Evolutionary conservation across 1,140 invertebrate species (phyloP), one percentile per base, ranked within the genome.

Genomic region (Megathymus violae): DNA sequence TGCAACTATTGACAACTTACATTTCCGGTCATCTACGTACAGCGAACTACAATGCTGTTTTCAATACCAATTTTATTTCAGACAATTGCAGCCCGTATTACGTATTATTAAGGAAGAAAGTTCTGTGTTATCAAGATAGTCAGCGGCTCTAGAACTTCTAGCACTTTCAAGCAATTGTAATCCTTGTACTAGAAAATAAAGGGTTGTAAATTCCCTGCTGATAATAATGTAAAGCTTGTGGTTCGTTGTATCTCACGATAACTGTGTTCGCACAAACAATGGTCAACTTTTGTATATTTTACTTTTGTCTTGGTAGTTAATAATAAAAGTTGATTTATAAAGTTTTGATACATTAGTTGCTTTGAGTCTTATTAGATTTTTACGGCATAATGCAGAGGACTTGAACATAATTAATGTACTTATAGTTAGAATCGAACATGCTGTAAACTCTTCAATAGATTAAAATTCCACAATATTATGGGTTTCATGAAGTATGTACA

Each of bases 21-120:
- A 11, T 50, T 61, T 61, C 58, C 58, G 58, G 58, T 46, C 47
- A 50, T 31, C 27, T 31, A 34, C 22, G 47, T 34, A 31, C 40
- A 15, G 16, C 3, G 0, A 10, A 10, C 43, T 17, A 46, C 43
- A 6, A 10, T 17, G 41, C 16, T 1, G 16, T 11, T 1, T 22
- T 10, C 14, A 17, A 46, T 1, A 22, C 9, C 7, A 22, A 22
- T 15, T 3, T n/a, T 9, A 1, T 4, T 31, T 22, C 17, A 41
- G 2, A n/a, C 40, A 11, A 62, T 14, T 44, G n/a, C 36, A 31
- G n/a, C 17, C 14, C 40, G 31, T 52, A 52, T 0, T 0, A 4
- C 3, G 1, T 9, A 4, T n/a, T 1, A 5, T 46, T 38, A 62
- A 19, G 16, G 40, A 9, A 3, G 16, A 16, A 22, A 52, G 19